Base-by-base conservation (phyloP, 1,140 invertebrate genomes). In the Drusus annulatus region DNA sequence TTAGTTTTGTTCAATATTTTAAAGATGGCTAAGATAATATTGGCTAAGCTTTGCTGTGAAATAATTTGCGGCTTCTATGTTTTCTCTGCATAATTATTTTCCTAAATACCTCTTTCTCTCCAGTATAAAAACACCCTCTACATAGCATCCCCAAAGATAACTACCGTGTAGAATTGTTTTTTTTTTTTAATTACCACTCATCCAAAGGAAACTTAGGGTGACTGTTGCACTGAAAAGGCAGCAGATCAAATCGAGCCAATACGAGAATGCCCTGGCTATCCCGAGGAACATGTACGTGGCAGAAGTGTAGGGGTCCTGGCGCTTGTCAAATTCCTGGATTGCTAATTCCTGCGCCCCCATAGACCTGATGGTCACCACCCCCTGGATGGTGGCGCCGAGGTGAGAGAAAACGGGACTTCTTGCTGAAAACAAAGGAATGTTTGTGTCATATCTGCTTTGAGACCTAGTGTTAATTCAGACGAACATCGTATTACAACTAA, bases 371-470 rank as follows among this genome's bases (percentile, higher is more conserved):
- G 93, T 94, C 21, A 91, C 88, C 1, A 95, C 84, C 7, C 94
- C 94, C 85, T 93, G 90, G 7, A 95, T 79, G 0, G 92, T 91
- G 2, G 93, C 90, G 79, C 90, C 93, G 0, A 95, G 85, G 83
- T 95, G 93, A 15, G 93, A 93, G 84, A 94, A 95, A 8, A 96
- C 91, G 3, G 94, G 94, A 84, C 91, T 92, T 80, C 90, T 86
- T 6, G 89, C 91, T 92, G 65, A 62, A 85, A 84, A 62, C 5
- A 28, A 74, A 4, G 78, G 76, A 77, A 3, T 7, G 31, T 7
- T 6, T 36, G 8, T 7, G 5, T 4, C 5, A 36, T 36, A 7
- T 7, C 31, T 36, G 8, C 36, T 45, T 45, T 45, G 8, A 45
- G 36, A 45, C 7, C 8, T 13, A 13, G 8, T 45, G 4, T 8